Base-by-base conservation (phyloP, 2,888 invertebrate genomes). In the Teinopalpus imperialis region DNA sequence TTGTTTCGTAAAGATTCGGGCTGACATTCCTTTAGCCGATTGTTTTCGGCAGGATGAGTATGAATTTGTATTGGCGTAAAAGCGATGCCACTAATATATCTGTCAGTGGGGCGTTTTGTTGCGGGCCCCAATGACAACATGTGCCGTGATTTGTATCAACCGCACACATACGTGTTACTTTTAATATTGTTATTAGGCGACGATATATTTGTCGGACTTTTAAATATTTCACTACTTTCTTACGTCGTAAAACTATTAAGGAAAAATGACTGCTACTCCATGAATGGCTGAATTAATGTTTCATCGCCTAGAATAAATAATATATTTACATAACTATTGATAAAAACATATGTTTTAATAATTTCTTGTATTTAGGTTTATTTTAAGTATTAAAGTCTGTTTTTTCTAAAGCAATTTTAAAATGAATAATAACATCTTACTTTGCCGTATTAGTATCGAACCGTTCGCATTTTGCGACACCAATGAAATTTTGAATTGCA, bases 91-190 rank as follows among this genome's bases (percentile, higher is more conserved):
- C 76, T 70, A 75, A 78, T 87, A 86, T 80, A 85, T 87, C 87
- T 86, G 83, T 87, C 88, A 79, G 62, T 72, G 60, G 64, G 74
- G 73, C 73, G 76, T 83, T 86, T 81, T 78, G 82, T 81, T 74
- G 69, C 71, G 63, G 68, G 66, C 66, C 71, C 66, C 66, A 67
- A 61, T 68, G 72, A 64, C 63, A 74, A 74, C 85, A 83, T 68
- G 72, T 81, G 81, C 69, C 64, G 71, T 74, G 74, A 78, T 80
- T 80, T 78, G 76, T 74, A 59, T 53, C 62, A 80, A 75, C 78
- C 83, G 76, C 85, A 81, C 83, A 74, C 73, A 70, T 57, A 59
- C 59, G 52, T 58, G 52, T 63, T 61, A 24, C 40, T 62, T 64
- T 59, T 24, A 61, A 75, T 75, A 81, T 74, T 71, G 70, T 77